phyloP scores from a whole-genome alignment of 2,797 vertebrate species.

The Hippoglossus hippoglossus region DNA sequence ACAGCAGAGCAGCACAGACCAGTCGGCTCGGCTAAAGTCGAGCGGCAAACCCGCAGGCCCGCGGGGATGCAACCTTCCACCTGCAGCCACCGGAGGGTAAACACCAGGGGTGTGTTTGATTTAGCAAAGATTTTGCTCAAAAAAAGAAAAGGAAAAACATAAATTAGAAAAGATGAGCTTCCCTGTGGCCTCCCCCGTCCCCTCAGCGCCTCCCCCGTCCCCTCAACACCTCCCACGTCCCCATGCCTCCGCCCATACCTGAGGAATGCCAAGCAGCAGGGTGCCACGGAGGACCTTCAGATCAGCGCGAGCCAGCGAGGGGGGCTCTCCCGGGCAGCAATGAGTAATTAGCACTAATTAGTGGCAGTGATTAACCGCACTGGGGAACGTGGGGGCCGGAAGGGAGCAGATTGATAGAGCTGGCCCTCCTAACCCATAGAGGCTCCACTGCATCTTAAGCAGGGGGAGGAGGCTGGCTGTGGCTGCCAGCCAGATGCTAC shows the following conservation, averaged over 20 bases:
- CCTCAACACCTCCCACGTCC: constrained; percentile 24
- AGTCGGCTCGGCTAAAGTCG: constrained; percentile 13
- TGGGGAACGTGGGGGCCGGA: constrained; percentile 82
- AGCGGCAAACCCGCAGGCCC: not conserved
- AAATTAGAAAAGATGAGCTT: constrained; percentile 47
- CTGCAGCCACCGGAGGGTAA: constrained; percentile 44
- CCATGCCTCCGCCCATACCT: constrained; percentile 49
- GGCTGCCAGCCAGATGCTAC: constrained; percentile 72
- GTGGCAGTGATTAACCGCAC: constrained; percentile 88
- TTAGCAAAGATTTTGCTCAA: constrained; percentile 18
- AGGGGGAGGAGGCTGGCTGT: constrained; percentile 56
- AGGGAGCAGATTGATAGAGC: constrained; percentile 87
- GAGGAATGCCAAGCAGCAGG: constrained; percentile 66
- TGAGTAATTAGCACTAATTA: constrained; percentile 89
- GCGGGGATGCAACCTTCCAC: constrained; percentile 43
- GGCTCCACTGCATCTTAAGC: constrained; percentile 83
- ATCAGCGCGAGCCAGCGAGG: constrained; percentile 55
- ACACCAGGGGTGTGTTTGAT: constrained; percentile 56
- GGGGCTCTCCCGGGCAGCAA: constrained; percentile 74
- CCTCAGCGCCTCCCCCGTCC: not conserved
- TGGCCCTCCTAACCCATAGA: constrained; percentile 74
- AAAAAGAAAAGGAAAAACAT: constrained; percentile 14
- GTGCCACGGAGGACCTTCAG: constrained; percentile 67
- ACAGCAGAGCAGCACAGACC: constrained; percentile 48
- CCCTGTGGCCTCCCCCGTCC: constrained; percentile 17